phyloP scores from a whole-genome alignment of 2,888 invertebrate genomes.

The Diadegma fenestrale region DNA sequence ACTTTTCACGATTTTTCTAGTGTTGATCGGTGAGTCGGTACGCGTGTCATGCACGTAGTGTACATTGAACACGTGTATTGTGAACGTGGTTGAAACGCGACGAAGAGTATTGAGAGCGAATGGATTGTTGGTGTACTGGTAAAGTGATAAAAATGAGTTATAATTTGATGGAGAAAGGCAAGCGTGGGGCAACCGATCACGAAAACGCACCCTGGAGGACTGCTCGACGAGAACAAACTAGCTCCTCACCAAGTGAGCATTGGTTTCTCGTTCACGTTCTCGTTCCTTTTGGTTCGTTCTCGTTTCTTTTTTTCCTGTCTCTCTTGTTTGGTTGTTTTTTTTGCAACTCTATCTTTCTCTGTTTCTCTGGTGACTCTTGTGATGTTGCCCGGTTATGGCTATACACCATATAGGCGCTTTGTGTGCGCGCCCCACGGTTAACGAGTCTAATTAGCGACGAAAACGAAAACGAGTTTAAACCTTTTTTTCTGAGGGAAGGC shows the following conservation, averaged over 20 bases:
- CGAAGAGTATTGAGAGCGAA: background rate
- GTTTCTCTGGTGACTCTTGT: slow-evolving; percentile 69
- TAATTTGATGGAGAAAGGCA: slow-evolving; percentile 38
- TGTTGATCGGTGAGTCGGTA: background rate
- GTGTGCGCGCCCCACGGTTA: slow-evolving; percentile 80
- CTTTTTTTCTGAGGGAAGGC: slow-evolving; percentile 75
- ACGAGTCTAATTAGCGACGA: slow-evolving; percentile 85
- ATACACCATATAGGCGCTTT: slow-evolving; percentile 74
- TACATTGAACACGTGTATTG: background rate
- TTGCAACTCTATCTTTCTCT: slow-evolving; percentile 19
- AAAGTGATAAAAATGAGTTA: slow-evolving; percentile 6
- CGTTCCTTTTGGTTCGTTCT: slow-evolving; percentile 71
- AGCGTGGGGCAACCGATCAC: slow-evolving; percentile 70
- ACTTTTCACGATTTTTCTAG: background rate
- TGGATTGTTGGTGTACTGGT: background rate
- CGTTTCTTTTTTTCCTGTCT: slow-evolving; percentile 72
- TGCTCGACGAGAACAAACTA: slow-evolving; percentile 83
- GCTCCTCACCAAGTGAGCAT: slow-evolving; percentile 76
- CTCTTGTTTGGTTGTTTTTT: slow-evolving; percentile 64
- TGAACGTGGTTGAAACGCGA: background rate
- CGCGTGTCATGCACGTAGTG: no score
- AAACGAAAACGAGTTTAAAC: slow-evolving; percentile 85
- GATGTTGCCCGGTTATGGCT: slow-evolving; percentile 83
- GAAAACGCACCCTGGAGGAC: slow-evolving; percentile 82
- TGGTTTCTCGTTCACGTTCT: slow-evolving; percentile 73